Percentiles rank a stretch among this genome's conserved stretches.
Conservation (phyloP, 2,113 vertebrate genomes). For the Cyanocitta stelleri region DNA sequence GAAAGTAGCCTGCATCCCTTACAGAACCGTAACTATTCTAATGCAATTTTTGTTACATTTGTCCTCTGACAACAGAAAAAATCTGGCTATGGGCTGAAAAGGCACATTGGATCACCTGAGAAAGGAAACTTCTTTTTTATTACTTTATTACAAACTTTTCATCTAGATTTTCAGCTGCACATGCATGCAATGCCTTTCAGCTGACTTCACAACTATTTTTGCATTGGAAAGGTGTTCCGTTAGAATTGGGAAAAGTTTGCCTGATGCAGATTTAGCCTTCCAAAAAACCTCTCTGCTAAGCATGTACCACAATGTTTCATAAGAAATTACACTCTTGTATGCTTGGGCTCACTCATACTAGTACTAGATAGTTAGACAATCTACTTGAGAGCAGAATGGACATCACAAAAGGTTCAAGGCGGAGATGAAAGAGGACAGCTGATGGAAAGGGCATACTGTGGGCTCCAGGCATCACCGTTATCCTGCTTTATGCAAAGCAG, state of each 20-base stretch:
- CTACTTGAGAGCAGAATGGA: not conserved
- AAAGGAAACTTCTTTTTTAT: not conserved
- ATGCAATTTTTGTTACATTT: not conserved
- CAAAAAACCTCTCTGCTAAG: not conserved
- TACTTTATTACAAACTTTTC: not conserved
- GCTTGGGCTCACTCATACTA: not conserved
- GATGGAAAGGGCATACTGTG: not conserved
- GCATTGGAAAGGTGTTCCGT: not conserved
- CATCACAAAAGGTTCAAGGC: not conserved
- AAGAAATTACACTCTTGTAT: not conserved
- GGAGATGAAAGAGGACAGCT: not conserved
- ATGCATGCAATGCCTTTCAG: not conserved
- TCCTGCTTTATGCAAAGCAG: not conserved
- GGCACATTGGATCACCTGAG: not conserved
- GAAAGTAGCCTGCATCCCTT: not conserved
- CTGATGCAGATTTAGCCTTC: not conserved
- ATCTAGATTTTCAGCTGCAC: not conserved
- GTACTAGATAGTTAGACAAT: not conserved
- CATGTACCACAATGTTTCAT: not conserved
- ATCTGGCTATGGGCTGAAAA: not conserved
- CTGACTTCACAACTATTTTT: not conserved
- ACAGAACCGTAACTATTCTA: not conserved
- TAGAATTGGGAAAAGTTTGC: not conserved
- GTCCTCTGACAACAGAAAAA: not conserved
- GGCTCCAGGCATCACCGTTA: not conserved